Evolutionary conservation across 2,113 vertebrate genomes (phyloP), one percentile per base, ranked within the genome.

Genomic region (Motacilla tschutschensis): DNA sequence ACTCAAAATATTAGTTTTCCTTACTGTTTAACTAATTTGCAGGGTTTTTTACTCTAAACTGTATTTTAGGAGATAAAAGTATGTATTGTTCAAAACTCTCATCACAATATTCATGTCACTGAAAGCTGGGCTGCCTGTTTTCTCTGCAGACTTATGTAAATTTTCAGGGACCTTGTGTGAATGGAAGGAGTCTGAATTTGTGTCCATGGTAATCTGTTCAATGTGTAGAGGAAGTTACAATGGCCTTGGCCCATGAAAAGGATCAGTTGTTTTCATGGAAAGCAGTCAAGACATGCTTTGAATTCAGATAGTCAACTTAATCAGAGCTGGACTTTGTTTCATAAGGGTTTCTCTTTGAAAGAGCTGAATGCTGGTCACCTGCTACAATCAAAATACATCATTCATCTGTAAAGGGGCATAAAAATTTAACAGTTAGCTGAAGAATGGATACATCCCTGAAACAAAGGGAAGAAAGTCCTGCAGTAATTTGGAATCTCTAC

Each of bases 121-220:
- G 83, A 81, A 88, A 47, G 55, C 47, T 72, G 81, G 77, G 44
- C 44, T 83, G 73, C 55, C 82, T 70, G 67, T 80, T 96, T 88
- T 91, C 91, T 88, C 93, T 80, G 28, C 54, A 87, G 44, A 85
- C 58, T 93, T 93, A 95, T 83, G 87, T 88, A 91, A 91, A 95
- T 95, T 96, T 89, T 83, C 76, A 62, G 84, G 79, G 88, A 90
- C 58, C 58, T 48, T 74, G 65, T 90, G 79, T 93, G 89, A 92
- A 91, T 95, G 89, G 87, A 93, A 88, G 66, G 79, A 92, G 51
- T 79, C 55, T 73, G 90, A 95, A 91, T 93, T 95, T 96, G 97
- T 98, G 98, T 96, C 97, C 98, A 97, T 97, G 96, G 97, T 92
- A 95, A 96, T 97, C 92, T 94, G 58, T 83, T 95, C 43, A 85